Conservation (phyloP, 2,888 invertebrate genomes). For the Drosophila phalerata region DNA sequence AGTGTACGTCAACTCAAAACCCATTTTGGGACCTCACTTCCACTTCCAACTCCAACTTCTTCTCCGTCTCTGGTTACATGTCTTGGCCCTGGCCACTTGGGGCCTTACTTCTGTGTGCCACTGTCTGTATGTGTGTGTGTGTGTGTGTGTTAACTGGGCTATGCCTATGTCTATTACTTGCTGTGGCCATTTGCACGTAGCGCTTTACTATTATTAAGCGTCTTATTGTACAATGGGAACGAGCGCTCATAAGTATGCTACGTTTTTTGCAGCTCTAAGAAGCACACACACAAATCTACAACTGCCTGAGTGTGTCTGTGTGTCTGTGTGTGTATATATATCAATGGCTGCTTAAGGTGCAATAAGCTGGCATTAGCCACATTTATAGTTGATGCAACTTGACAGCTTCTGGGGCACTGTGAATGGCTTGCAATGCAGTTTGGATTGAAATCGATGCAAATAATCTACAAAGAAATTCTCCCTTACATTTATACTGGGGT, state of each 20-base stretch:
- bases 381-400: slow-evolving; percentile 17
- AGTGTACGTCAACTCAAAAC: slow-evolving; percentile 43
- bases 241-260: slow-evolving; percentile 74
- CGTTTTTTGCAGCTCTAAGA: slow-evolving; percentile 41
- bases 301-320: neutral
- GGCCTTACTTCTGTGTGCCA: slow-evolving; percentile 32
- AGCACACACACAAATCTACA: slow-evolving; percentile 14
- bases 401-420: slow-evolving; percentile 4
- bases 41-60: slow-evolving; percentile 11
- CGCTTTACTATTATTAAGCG: slow-evolving; percentile 68
- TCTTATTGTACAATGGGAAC: slow-evolving; percentile 64
- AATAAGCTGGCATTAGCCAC: slow-evolving; percentile 52
- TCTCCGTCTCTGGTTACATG: slow-evolving; percentile 28
- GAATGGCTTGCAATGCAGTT: slow-evolving; percentile 33
- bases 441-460: slow-evolving; percentile 12
- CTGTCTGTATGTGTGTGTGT: slow-evolving; percentile 4
- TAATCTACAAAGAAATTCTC: slow-evolving; percentile 17
- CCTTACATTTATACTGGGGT: neutral
- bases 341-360: slow-evolving; percentile 41
- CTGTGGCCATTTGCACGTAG: slow-evolving; percentile 71
- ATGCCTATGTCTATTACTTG: slow-evolving; percentile 67
- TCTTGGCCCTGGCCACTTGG: slow-evolving; percentile 59
- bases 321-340: neutral
- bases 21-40: slow-evolving; percentile 38
- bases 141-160: slow-evolving; percentile 47